A percentile compares a stretch with the other conserved stretches of the same genome.
phyloP scores from a whole-genome alignment of 2,888 invertebrate genomes.

The Phortica magna region DNA sequence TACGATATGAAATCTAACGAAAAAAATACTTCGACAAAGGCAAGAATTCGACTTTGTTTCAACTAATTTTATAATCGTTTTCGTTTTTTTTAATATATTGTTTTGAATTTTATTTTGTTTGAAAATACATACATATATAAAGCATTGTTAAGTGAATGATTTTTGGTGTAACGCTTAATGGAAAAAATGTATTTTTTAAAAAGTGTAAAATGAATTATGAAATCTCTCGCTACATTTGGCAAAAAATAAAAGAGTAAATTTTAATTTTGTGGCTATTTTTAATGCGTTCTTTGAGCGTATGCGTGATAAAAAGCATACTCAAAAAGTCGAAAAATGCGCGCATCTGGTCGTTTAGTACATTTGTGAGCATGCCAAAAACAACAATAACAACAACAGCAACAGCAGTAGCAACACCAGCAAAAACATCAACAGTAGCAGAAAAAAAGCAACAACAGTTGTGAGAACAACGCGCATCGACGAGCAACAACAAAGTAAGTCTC shows the following conservation, averaged over 20 bases:
- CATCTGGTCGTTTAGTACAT: constrained; percentile 17
- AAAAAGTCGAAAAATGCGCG: constrained; percentile 26
- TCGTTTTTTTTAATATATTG: constrained; percentile 30
- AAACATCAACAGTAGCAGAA: background rate
- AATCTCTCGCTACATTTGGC: constrained; percentile 17
- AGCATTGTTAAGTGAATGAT: background rate
- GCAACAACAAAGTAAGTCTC: constrained; percentile 15
- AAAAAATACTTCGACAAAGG: background rate
- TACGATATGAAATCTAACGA: background rate
- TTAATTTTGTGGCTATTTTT: constrained; percentile 12
- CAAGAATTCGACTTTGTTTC: constrained; percentile 7
- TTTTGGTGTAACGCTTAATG: background rate
- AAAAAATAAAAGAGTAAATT: constrained; percentile 16
- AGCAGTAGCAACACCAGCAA: background rate
- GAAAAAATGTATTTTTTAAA: background rate
- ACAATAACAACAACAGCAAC: background rate
- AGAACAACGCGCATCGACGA: background rate
- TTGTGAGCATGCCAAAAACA: constrained; percentile 13
- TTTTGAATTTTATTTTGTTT: constrained; percentile 22
- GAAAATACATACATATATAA: background rate
- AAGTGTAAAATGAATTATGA: background rate
- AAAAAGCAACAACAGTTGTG: background rate
- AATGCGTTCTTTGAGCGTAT: constrained; percentile 12
- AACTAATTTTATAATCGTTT: background rate
- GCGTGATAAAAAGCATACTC: constrained; percentile 7